These are phyloP conservation scores for Nomada flava DNA, from an alignment of 2,888 invertebrate genomes.

Conservation along the genomic window DNA sequence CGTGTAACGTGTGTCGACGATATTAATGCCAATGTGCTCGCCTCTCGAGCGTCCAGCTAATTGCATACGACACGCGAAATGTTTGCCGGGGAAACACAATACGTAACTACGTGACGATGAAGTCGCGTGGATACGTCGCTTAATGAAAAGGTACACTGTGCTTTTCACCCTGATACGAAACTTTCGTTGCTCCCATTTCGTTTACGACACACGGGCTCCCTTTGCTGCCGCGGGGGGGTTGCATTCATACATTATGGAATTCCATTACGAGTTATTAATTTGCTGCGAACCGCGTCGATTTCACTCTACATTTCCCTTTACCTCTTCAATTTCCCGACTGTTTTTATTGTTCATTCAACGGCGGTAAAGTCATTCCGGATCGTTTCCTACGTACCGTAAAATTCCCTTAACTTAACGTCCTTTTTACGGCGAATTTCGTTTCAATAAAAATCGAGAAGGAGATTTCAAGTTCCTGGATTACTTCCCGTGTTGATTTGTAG, in stretches of 20 bases:
- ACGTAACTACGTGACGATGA: conserved; percentile 8
- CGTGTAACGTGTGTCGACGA: conserved; percentile 12
- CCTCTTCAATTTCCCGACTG: neutral
- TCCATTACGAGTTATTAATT: conserved; percentile 29
- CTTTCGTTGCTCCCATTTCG: conserved; percentile 5
- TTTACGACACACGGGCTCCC: conserved; percentile 7
- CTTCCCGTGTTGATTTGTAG: conserved; percentile 10
- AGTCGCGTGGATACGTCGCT: conserved; percentile 42
- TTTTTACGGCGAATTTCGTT: conserved; percentile 4
- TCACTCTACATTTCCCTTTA: neutral
- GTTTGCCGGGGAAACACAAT: conserved; percentile 36
- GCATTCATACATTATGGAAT: conserved; percentile 31
- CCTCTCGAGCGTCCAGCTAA: conserved; percentile 22
- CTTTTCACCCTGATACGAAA: conserved; percentile 25
- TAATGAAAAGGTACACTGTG: conserved; percentile 21
- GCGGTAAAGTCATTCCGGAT: neutral
- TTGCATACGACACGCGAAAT: conserved; percentile 43
- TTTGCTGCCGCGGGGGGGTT: neutral
- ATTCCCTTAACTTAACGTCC: neutral
- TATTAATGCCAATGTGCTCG: conserved; percentile 24
- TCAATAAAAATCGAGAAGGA: neutral
- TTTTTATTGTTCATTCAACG: neutral
- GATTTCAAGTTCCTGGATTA: neutral
- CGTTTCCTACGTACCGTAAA: neutral
- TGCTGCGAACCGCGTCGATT: neutral